Percentiles rank a stretch among this genome's conserved stretches.
phyloP scores from a whole-genome alignment of 2,888 invertebrate genomes.

The Phortica magna region DNA sequence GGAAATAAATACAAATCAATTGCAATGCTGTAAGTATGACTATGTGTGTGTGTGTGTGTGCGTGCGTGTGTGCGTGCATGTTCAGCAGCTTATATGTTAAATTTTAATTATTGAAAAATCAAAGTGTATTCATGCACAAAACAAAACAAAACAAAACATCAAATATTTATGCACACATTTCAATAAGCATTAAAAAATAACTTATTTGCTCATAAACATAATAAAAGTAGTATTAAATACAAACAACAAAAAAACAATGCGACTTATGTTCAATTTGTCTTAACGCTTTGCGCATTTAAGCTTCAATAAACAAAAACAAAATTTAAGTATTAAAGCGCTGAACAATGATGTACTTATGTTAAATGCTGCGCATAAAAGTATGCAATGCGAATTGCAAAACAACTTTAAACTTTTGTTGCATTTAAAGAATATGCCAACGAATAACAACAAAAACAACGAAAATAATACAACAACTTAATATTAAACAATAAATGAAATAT shows the following conservation, averaged over 20 bases:
- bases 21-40: background rate
- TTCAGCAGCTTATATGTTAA: background rate
- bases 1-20: slow-evolving; percentile 18
- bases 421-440: background rate
- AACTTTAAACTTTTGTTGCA: background rate
- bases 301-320: slow-evolving; percentile 33
- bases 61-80: background rate
- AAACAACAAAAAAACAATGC: background rate
- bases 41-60: slow-evolving; percentile 1
- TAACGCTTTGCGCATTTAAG: background rate
- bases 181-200: background rate
- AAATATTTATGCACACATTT: slow-evolving; percentile 6
- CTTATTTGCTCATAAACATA: background rate
- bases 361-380: background rate
- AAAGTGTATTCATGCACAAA: slow-evolving; percentile 5
- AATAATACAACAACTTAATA: background rate
- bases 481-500: background rate
- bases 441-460: background rate
- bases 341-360: background rate
- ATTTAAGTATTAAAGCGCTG: background rate
- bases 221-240: background rate
- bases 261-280: slow-evolving; percentile 9
- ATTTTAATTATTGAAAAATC: slow-evolving; percentile 31
- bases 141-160: background rate
- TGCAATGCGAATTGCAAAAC: background rate